Conservation (phyloP, 2,797 vertebrate genomes). For the Zalophus californianus region DNA sequence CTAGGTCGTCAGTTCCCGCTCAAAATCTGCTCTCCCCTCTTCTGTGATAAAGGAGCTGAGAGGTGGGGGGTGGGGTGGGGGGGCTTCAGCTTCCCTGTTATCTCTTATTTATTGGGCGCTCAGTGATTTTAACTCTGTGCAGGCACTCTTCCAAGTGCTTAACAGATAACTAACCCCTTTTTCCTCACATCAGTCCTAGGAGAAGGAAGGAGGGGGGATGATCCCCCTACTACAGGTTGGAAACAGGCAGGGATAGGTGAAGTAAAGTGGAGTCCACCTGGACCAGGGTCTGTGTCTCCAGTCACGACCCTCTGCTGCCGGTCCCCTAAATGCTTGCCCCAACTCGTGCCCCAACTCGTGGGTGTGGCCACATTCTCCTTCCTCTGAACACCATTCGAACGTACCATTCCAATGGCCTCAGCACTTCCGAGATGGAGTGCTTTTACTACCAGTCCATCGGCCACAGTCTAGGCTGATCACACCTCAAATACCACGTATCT, state of each 20-base stretch:
- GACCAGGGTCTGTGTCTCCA: background rate
- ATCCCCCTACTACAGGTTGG: background rate
- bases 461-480: background rate
- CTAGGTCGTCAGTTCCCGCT: background rate
- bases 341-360: background rate
- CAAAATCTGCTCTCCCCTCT: background rate
- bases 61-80: too few species aligned
- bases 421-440: background rate
- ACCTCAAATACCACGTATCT: background rate
- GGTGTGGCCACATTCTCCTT: background rate
- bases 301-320: background rate
- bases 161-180: background rate
- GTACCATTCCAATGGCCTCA: background rate
- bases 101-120: background rate
- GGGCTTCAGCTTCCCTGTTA: background rate
- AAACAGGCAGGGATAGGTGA: background rate
- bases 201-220: background rate
- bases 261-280: background rate
- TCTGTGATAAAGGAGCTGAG: background rate
- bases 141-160: background rate
- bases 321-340: background rate
- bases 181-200: background rate
- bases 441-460: background rate
- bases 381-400: background rate
- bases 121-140: background rate